Evolutionary conservation across 2,888 invertebrate species (phyloP).

Genomic region (Tinea pellionella): DNA sequence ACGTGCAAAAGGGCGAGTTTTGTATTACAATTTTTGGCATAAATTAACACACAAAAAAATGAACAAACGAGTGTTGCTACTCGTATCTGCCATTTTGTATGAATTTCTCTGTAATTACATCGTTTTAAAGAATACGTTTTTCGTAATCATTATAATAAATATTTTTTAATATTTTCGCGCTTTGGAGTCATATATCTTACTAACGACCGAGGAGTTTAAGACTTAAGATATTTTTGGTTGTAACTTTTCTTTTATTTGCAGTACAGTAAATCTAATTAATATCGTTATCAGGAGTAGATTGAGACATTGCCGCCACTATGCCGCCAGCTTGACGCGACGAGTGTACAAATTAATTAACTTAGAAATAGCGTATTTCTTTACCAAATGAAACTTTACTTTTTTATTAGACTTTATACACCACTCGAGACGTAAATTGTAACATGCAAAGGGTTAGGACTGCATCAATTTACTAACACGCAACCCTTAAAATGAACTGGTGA

Average conservation of each 20-base stretch:
- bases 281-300: no score
- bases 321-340: no score
- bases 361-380: no score
- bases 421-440: background rate
- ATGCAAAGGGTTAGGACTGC: background rate
- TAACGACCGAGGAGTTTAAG: no score
- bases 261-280: no score
- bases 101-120: background rate
- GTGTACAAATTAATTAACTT: no score
- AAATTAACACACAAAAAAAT: background rate
- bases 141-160: background rate
- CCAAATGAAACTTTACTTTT: background rate
- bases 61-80: background rate
- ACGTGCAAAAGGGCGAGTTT: background rate
- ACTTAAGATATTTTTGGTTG: no score
- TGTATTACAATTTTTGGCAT: background rate
- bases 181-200: no score
- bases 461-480: background rate
- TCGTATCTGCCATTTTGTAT: background rate
- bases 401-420: background rate
- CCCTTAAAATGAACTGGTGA: background rate
- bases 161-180: no score
- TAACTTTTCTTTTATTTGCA: no score
- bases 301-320: no score
- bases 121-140: background rate